These are phyloP conservation scores for Naso thynnoides DNA, from an alignment of 2,797 vertebrate species.

Conservation along the genomic window DNA sequence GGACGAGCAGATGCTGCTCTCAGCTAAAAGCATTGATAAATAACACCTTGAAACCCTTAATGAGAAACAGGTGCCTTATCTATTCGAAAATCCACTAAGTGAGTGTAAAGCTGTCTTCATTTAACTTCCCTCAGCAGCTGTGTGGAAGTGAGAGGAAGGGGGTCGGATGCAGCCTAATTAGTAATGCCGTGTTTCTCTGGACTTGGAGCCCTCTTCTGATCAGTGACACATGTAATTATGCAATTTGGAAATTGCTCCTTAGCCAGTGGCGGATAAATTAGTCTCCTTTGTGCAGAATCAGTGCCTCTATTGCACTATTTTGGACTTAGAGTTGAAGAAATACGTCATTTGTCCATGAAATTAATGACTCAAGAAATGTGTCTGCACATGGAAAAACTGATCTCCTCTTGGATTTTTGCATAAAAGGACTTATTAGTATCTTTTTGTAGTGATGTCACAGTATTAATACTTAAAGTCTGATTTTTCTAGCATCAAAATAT, in stretches of 20 bases:
- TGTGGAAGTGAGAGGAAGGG: slow-evolving; percentile 32
- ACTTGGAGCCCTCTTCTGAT: slow-evolving; percentile 60
- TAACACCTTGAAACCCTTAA: slow-evolving; percentile 38
- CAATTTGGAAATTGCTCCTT: slow-evolving; percentile 61
- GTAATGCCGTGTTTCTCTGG: slow-evolving; percentile 51
- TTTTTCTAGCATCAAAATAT: neutral
- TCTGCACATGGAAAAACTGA: slow-evolving; percentile 51
- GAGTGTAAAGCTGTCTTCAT: slow-evolving; percentile 56
- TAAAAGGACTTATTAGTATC: neutral
- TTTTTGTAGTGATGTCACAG: slow-evolving; percentile 17
- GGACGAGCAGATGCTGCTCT: slow-evolving; percentile 20
- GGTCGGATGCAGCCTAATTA: slow-evolving; percentile 58
- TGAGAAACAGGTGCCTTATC: slow-evolving; percentile 44
- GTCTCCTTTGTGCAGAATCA: slow-evolving; percentile 41
- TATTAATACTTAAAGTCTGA: neutral
- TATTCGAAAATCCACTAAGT: slow-evolving; percentile 32
- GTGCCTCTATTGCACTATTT: slow-evolving; percentile 19
- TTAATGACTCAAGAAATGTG: slow-evolving; percentile 50
- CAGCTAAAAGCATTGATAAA: slow-evolving; percentile 16
- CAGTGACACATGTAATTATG: slow-evolving; percentile 73
- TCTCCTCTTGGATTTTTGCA: slow-evolving; percentile 19
- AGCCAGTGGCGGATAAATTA: slow-evolving; percentile 49
- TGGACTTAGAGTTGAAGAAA: slow-evolving; percentile 36
- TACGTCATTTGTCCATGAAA: slow-evolving; percentile 52
- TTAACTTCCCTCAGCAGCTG: slow-evolving; percentile 61